Conservation (phyloP, 2,797 vertebrate genomes). For the Decapterus maruadsi region DNA sequence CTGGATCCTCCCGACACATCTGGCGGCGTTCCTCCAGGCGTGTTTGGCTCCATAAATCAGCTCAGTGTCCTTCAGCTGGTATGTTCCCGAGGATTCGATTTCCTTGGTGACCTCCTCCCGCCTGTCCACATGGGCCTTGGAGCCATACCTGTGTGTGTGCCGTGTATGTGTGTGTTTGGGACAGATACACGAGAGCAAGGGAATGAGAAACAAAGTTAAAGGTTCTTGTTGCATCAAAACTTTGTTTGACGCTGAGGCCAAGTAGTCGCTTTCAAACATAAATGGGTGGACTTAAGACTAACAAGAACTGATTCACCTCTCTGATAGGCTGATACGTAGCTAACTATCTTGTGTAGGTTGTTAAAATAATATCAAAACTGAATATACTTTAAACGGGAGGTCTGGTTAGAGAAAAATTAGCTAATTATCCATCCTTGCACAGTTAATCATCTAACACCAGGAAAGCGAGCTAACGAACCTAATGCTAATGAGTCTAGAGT, state of each 20-base stretch:
- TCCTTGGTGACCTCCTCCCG: constrained; percentile 96
- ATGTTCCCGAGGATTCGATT: constrained; percentile 91
- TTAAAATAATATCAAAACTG: too few relatives aligned
- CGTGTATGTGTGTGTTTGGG: too few relatives aligned
- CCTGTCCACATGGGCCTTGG: constrained; percentile 94
- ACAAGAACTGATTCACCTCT: too few relatives aligned
- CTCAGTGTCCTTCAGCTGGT: constrained; percentile 96
- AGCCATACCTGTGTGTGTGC: constrained; percentile 86
- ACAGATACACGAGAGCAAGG: background rate
- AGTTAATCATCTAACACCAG: background rate
- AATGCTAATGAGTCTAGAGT: background rate
- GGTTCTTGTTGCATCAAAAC: background rate
- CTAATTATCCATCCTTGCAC: background rate
- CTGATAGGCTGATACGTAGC: too few relatives aligned
- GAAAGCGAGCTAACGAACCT: background rate
- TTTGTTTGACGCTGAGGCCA: background rate
- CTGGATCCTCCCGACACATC: constrained; percentile 97
- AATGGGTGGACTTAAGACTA: too few relatives aligned
- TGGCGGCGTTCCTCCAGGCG: constrained; percentile 95
- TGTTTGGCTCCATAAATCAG: constrained; percentile 98
- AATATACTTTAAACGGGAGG: too few relatives aligned
- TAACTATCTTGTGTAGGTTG: too few relatives aligned
- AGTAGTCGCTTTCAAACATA: background rate
- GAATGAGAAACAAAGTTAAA: background rate
- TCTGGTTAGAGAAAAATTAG: too few relatives aligned